phyloP scores from a whole-genome alignment of 2,113 vertebrate species.

The Cavia aperea region DNA sequence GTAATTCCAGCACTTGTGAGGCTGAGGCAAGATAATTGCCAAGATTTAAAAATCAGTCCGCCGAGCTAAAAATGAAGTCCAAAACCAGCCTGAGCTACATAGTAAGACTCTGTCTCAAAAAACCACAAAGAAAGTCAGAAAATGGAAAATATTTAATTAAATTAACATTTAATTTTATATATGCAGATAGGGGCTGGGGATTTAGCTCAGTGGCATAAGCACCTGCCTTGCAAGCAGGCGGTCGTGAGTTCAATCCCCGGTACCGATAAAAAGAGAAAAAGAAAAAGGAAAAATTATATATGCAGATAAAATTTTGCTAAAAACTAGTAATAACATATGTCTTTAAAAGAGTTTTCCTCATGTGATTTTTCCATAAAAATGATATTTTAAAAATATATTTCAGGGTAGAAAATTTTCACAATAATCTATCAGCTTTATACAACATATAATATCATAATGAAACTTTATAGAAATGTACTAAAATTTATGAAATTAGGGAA shows the following conservation, averaged over 20 bases:
- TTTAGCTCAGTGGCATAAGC: no score
- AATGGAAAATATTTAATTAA: conserved; percentile 35
- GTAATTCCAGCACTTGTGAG: background rate
- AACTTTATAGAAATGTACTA: background rate
- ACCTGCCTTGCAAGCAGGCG: no score
- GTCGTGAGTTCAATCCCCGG: no score
- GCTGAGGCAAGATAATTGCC: background rate
- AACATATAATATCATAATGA: background rate
- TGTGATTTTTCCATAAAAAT: background rate
- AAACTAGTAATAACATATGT: background rate
- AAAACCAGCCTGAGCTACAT: background rate
- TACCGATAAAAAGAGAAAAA: no score
- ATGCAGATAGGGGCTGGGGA: background rate
- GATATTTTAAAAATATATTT: background rate
- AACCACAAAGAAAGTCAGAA: background rate
- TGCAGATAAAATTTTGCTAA: background rate
- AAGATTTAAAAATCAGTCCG: background rate
- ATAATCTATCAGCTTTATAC: background rate
- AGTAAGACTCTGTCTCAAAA: background rate
- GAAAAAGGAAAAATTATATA: background rate
- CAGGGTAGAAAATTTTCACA: background rate
- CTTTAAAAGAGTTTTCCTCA: conserved; percentile 26
- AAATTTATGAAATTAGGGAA: background rate
- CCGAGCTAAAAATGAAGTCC: background rate
- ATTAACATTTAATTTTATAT: background rate